phyloP scores from a whole-genome alignment of 2,888 invertebrate species.

The Hemithea aestivaria region DNA sequence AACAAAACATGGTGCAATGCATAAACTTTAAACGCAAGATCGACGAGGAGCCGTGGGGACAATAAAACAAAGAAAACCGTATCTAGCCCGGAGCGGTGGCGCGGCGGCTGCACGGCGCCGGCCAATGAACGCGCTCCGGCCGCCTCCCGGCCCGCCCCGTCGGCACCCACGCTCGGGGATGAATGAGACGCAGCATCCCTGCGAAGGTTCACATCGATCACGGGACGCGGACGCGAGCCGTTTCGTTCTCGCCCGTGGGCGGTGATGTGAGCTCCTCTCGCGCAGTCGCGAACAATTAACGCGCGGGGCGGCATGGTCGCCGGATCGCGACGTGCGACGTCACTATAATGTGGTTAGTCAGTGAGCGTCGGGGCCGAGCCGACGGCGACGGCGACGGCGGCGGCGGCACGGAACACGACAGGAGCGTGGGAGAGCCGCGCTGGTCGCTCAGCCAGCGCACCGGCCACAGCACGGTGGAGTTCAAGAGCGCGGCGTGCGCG shows the following conservation, averaged over 20 bases:
- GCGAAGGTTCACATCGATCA: conserved; percentile 72
- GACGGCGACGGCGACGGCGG: conserved; percentile 73
- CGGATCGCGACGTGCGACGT: conserved; percentile 63
- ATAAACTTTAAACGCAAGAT: conserved; percentile 78
- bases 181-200: conserved; percentile 71
- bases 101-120: conserved; percentile 35
- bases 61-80: conserved; percentile 77
- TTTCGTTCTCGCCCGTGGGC: conserved; percentile 66
- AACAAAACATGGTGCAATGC: conserved; percentile 77
- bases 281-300: conserved; percentile 77
- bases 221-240: conserved; percentile 62
- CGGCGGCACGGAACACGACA: conserved; percentile 64
- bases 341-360: conserved; percentile 83
- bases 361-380: conserved; percentile 81
- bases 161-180: conserved; percentile 40
- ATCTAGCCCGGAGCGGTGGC: conserved; percentile 62
- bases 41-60: conserved; percentile 75
- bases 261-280: conserved; percentile 61
- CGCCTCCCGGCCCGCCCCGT: conserved; percentile 47
- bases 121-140: conserved; percentile 36
- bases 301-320: conserved; percentile 67
- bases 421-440: conserved; percentile 68
- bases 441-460: conserved; percentile 69
- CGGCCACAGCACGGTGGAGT: conserved; percentile 89
- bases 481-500: conserved; percentile 87